Evolutionary conservation across 1,140 invertebrate genomes (phyloP).

Genomic region (Penaeus chinensis): DNA sequence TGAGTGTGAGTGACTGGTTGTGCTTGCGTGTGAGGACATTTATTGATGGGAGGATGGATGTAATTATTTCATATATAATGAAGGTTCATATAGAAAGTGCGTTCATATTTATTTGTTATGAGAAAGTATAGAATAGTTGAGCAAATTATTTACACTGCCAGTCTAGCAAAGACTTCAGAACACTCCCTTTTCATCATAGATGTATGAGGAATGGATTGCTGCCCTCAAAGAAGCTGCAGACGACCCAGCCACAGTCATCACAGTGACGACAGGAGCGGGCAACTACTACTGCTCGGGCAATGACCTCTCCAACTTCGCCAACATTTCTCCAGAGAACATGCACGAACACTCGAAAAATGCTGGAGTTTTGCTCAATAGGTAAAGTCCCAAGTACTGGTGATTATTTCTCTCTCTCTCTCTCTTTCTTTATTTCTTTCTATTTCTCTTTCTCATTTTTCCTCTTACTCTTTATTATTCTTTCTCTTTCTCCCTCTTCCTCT

Average conservation of each 20-base stretch:
- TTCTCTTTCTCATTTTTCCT: no score
- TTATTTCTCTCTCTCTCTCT: no score
- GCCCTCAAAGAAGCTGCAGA: conserved; percentile 77
- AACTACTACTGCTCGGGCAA: conserved; percentile 89
- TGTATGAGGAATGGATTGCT: conserved; percentile 77
- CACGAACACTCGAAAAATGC: conserved; percentile 68
- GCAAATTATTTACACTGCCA: no score
- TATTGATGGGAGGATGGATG: conserved; percentile 25
- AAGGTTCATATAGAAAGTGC: neutral
- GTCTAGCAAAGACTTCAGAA: neutral
- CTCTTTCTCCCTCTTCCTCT: no score
- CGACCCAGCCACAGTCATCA: conserved; percentile 75
- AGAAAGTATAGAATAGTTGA: no score
- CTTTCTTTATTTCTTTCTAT: no score
- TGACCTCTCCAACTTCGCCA: conserved; percentile 77
- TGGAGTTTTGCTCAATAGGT: conserved; percentile 67
- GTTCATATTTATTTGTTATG: no score
- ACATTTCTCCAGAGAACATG: conserved; percentile 67
- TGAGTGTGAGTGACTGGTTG: no score
- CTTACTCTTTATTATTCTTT: no score
- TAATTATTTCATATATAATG: neutral
- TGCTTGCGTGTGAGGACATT: neutral
- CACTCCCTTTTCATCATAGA: conserved; percentile 68
- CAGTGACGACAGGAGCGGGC: conserved; percentile 81
- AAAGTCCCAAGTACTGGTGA: neutral